A percentile compares a stretch with the other conserved stretches of the same genome.
These are phyloP conservation scores for Lepeophtheirus salmonis DNA, from an alignment of 1,140 invertebrate genomes.

Conservation along the genomic window DNA sequence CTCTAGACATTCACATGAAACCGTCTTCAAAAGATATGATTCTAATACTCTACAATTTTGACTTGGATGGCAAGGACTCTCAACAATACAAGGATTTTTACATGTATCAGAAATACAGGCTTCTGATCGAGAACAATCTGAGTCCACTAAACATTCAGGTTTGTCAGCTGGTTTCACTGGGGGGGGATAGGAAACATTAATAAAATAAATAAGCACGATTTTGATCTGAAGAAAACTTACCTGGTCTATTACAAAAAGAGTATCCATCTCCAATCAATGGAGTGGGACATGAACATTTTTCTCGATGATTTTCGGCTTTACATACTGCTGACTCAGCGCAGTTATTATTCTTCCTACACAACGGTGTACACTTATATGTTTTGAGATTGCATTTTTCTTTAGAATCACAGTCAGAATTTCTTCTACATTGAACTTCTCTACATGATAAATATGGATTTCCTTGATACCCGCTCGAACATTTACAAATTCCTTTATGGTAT, in stretches of 20 bases:
- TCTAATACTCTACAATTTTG: neutral
- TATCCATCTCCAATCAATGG: conserved; percentile 10
- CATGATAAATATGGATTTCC: conserved; percentile 48
- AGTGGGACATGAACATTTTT: neutral
- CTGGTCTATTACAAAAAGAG: neutral
- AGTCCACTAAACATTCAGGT: conserved; percentile 29
- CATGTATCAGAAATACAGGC: conserved; percentile 26
- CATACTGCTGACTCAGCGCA: conserved; percentile 42
- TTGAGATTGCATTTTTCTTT: conserved; percentile 48
- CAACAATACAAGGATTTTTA: conserved; percentile 24
- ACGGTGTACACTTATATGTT: conserved; percentile 60
- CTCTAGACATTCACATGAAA: neutral
- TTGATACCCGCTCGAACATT: conserved; percentile 52
- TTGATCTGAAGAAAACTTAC: neutral
- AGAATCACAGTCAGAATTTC: neutral
- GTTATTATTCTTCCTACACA: conserved; percentile 46
- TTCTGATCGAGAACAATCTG: conserved; percentile 23
- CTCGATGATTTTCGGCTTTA: conserved; percentile 2
- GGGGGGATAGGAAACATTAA: neutral
- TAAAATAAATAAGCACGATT: neutral
- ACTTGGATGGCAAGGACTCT: conserved; percentile 21
- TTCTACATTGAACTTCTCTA: conserved; percentile 1
- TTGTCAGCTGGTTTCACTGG: neutral
- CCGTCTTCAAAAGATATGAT: neutral
- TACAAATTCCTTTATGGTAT: conserved; percentile 44